Base-by-base conservation (phyloP, 2,113 vertebrate species). In the Macroglossus sobrinus region DNA sequence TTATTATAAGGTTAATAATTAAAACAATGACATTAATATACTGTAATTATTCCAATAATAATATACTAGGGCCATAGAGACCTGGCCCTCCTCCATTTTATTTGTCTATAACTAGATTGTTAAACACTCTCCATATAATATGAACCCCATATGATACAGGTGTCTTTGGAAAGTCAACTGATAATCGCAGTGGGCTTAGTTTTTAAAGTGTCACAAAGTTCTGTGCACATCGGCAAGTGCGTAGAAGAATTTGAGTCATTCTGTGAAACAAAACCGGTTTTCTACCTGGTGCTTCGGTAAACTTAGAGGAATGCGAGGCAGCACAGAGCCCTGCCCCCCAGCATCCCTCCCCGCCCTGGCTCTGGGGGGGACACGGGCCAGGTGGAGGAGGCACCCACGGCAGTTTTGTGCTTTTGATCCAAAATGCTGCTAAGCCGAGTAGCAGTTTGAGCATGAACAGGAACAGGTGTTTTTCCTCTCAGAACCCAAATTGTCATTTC, bases 21-120 rank as follows among this genome's bases (percentile, higher is more conserved):
- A 72, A 92, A 63, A 72, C 47, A 79, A 10, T 68, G 59, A 33
- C 14, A 33, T 26, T 45, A 55, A 63, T 75, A 30, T 82, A 30
- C 19, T 78, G 12, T 68, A 64, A 72, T 91, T 81, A 43, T 80
- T 90, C 91, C 14, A 15, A 88, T 64, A 91, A 59, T 94, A 66
- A 53, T 59, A 88, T 47, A 12, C 57, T 47, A 72, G 13, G 33
- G 81, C 16, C 28, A 7, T 14, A 61, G 22, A 13, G 16, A n/a
- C 18, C 47, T 53, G 61, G 38, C 38, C 22, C 14, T 38, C 18
- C 22, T 47, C n/a, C 22, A 53, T 43, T 88, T 84, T n/a, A 63
- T 91, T 87, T 84, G 28, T 87, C 12, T 71, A 2, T 89, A 78
- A 26, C 33, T 92, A 13, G 59, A 57, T 59, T 64, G 7, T 43